These are phyloP conservation scores for Todus mexicanus DNA, from an alignment of 2,797 vertebrate species.

Conservation along the genomic window DNA sequence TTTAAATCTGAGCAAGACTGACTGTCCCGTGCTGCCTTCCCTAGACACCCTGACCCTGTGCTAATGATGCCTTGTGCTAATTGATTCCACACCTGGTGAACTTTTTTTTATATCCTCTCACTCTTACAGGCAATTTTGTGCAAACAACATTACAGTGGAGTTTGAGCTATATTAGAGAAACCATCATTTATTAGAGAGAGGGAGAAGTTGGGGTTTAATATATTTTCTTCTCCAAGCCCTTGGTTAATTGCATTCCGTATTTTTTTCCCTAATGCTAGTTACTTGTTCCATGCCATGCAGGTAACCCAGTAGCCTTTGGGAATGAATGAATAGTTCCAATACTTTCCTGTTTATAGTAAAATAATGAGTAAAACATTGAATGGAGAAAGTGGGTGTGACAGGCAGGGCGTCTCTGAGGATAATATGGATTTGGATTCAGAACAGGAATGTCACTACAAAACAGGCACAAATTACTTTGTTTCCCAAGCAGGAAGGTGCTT, in stretches of 20 bases:
- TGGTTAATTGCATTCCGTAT: slow-evolving; percentile 27
- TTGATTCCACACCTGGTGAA: neutral
- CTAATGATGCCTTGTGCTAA: slow-evolving; percentile 25
- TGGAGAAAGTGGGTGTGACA: neutral
- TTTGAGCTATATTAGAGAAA: neutral
- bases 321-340: neutral
- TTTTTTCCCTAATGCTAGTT: slow-evolving; percentile 32
- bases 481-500: neutral
- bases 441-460: neutral
- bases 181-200: neutral
- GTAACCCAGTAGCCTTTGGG: slow-evolving; percentile 26
- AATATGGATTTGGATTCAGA: neutral
- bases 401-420: neutral
- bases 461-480: neutral
- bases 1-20: neutral
- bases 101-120: slow-evolving; percentile 9
- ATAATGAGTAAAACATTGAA: neutral
- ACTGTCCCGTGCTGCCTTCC: neutral
- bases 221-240: neutral
- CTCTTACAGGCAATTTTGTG: slow-evolving; percentile 5
- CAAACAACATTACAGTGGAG: neutral
- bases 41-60: neutral
- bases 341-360: neutral
- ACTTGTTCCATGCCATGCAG: neutral
- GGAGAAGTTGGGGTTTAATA: neutral